Conservation (phyloP, 2,113 vertebrate species). For the Ammodytes marinus region DNA sequence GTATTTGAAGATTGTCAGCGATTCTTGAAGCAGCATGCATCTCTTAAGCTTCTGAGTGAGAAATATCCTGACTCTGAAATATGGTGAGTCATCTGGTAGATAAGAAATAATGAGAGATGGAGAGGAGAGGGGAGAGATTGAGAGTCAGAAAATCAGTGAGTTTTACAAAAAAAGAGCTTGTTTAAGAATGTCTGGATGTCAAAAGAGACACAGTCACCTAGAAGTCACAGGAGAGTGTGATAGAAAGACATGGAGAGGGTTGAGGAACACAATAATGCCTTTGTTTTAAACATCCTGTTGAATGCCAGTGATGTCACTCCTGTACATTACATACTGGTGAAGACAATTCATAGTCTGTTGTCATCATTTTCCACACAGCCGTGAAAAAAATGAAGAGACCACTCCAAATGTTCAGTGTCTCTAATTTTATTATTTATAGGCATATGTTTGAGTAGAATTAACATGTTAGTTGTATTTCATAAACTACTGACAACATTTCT, state of each 20-base stretch:
- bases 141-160: constrained; percentile 29
- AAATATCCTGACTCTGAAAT: constrained; percentile 70
- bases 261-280: constrained; percentile 18
- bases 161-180: constrained; percentile 24
- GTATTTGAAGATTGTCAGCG: constrained; percentile 58
- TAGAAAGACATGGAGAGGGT: background rate
- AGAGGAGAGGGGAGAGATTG: background rate
- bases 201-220: constrained; percentile 27
- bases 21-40: constrained; percentile 57
- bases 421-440: too few relatives aligned
- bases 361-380: background rate
- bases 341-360: background rate
- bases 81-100: constrained; percentile 71
- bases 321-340: background rate
- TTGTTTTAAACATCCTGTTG: background rate
- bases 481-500: too few relatives aligned
- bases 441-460: too few relatives aligned
- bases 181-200: constrained; percentile 34
- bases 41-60: constrained; percentile 59
- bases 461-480: too few relatives aligned
- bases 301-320: background rate
- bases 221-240: constrained; percentile 2
- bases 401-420: too few relatives aligned
- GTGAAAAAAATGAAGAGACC: too few relatives aligned
- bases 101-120: constrained; percentile 60